Evolutionary conservation across 2,113 vertebrate genomes (phyloP).

Genomic region (Mystacornis crossleyi): DNA sequence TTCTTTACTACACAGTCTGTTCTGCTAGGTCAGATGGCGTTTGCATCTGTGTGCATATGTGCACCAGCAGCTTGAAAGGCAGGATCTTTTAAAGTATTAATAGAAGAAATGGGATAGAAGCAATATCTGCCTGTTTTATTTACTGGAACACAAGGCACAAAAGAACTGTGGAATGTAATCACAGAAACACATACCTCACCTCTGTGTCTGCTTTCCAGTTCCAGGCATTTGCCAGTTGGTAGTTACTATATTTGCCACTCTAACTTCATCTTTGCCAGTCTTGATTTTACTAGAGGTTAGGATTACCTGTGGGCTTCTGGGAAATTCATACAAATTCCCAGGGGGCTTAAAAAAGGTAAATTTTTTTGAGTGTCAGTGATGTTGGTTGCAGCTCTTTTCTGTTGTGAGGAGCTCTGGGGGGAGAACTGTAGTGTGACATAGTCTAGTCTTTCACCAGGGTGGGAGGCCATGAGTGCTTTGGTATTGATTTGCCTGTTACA

Average conservation of each 20-base stretch:
- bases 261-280: background rate
- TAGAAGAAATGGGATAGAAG: background rate
- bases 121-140: background rate
- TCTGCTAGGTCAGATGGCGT: background rate
- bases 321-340: background rate
- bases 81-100: background rate
- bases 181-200: background rate
- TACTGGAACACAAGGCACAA: background rate
- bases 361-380: background rate
- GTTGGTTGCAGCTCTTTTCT: background rate
- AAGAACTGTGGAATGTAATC: background rate
- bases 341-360: background rate
- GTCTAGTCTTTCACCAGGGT: background rate
- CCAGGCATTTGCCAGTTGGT: accelerated
- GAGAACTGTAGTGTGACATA: background rate
- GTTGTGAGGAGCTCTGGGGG: background rate
- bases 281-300: background rate
- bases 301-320: background rate
- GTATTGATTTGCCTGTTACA: background rate
- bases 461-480: background rate
- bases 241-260: background rate
- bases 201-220: background rate
- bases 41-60: background rate
- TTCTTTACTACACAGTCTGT: background rate
- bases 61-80: background rate